Evolutionary conservation across 2,888 invertebrate species (phyloP).

Genomic region (Arrhopalites spinosus): DNA sequence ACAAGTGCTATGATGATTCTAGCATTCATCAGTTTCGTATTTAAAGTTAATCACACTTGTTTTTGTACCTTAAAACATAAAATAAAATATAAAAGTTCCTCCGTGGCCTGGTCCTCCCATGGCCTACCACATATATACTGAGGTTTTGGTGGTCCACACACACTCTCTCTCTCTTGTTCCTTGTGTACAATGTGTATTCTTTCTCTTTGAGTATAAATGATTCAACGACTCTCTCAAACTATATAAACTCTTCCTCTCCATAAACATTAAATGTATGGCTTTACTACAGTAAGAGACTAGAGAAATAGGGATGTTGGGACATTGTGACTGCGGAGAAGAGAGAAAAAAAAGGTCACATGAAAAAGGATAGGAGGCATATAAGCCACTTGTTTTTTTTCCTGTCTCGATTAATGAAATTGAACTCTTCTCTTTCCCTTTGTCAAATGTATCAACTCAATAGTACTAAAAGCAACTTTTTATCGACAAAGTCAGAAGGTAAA

Average conservation of each 20-base stretch:
- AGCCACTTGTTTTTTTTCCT: constrained; percentile 36
- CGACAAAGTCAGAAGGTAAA: constrained; percentile 36
- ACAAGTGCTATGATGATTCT: background rate
- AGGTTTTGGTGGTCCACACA: no score
- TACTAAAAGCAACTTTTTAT: constrained; percentile 43
- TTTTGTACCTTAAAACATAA: no score
- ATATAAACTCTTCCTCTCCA: constrained; percentile 14
- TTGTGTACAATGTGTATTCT: background rate
- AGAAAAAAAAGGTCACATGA: background rate
- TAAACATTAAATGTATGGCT: constrained; percentile 22
- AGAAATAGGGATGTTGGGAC: background rate
- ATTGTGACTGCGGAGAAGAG: background rate
- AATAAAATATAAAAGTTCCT: no score
- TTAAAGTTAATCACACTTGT: no score
- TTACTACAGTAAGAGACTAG: background rate
- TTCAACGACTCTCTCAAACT: constrained; percentile 29
- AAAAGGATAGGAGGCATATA: constrained; percentile 6
- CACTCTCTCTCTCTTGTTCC: no score
- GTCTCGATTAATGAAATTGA: constrained; percentile 45
- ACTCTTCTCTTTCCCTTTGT: constrained; percentile 36
- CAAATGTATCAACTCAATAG: constrained; percentile 36
- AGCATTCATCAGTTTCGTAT: no score
- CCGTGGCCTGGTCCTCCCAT: no score
- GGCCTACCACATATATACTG: no score
- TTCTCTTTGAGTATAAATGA: constrained; percentile 23